phyloP scores from a whole-genome alignment of 2,888 invertebrate genomes.

The Drosophila paranaensis region DNA sequence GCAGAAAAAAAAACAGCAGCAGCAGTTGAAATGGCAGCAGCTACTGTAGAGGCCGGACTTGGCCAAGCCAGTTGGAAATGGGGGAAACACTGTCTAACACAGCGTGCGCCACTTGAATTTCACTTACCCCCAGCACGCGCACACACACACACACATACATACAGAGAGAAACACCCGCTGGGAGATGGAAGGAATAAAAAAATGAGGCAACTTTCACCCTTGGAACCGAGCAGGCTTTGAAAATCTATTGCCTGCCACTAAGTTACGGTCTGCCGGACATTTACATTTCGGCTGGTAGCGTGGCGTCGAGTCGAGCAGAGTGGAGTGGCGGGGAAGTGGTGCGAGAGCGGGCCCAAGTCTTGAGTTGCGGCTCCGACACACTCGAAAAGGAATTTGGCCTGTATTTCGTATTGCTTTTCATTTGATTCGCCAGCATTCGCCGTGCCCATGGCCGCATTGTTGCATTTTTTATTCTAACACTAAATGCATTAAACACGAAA shows the following conservation, averaged over 20 bases:
- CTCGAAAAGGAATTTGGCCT: slow-evolving; percentile 23
- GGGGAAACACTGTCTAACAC: slow-evolving; percentile 70
- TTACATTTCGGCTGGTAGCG: slow-evolving; percentile 70
- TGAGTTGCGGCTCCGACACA: slow-evolving; percentile 12
- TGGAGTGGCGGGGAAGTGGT: not conserved
- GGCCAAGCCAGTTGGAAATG: slow-evolving; percentile 47
- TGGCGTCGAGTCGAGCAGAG: not conserved
- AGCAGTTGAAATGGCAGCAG: slow-evolving; percentile 25
- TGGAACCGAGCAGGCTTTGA: slow-evolving; percentile 30
- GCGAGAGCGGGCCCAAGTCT: not conserved
- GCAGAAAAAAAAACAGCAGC: slow-evolving; percentile 6
- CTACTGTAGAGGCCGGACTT: slow-evolving; percentile 16
- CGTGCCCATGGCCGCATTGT: slow-evolving; percentile 41
- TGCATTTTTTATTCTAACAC: slow-evolving; percentile 59
- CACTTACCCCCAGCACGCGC: slow-evolving; percentile 60
- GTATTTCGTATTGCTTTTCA: slow-evolving; percentile 43
- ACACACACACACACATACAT: slow-evolving; percentile 18
- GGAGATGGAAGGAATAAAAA: slow-evolving; percentile 14
- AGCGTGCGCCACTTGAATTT: slow-evolving; percentile 77
- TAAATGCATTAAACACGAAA: slow-evolving; percentile 81
- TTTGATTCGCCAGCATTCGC: slow-evolving; percentile 18
- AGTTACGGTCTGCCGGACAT: slow-evolving; percentile 82
- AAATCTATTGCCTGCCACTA: slow-evolving; percentile 81
- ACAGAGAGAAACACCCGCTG: slow-evolving; percentile 17
- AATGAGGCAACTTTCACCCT: slow-evolving; percentile 74